Base-by-base conservation (phyloP, 2,113 vertebrate species). In the Myotis brandtii region DNA sequence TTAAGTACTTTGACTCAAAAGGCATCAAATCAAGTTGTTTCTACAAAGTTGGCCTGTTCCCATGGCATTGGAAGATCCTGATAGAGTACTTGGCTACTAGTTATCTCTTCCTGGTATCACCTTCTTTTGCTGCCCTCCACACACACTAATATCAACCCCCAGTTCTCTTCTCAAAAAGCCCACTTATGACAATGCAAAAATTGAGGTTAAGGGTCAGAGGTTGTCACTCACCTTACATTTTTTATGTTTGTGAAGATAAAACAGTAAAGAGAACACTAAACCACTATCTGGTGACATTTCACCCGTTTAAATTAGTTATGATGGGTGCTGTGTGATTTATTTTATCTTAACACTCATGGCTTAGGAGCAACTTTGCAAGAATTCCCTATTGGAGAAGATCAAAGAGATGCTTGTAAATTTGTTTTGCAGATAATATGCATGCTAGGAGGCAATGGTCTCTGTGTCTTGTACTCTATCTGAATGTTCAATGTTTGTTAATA, bases 171-270 rank as follows among this genome's bases (percentile, higher is more conserved):
- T 62, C 86, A 21, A 93, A 93, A 90, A 85, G 23, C 37, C 50
- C 21, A 76, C 18, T 43, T 92, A n/a, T 32, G 59, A 77, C 20
- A 59, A 46, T 82, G 34, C 70, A 27, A 81, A 93, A 82, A 76
- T 25, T 62, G 66, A 9, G 9, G 10, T 59, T 76, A 67, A 86
- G 18, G 9, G 25, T 40, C 17, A 56, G 59, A 95, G 30, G 25
- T 67, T 84, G 66, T 34, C 37, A 81, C 4, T 85, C 16, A 14
- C 6, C 21, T 89, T 67, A 20, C 14, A 50, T 48, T 76, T 76
- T 95, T 88, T 72, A 48, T 76, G 13, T 84, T 73, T 95, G 32
- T 56, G 23, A 86, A 91, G 9, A 8, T 79, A 70, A 94, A 75
- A 77, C 30, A 88, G 46, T 52, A 75, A 91, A 34, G 32, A 54